A percentile compares a stretch with the other conserved stretches of the same genome.
Evolutionary conservation across 2,888 invertebrate species (phyloP).

Genomic region (Linyphia triangularis): DNA sequence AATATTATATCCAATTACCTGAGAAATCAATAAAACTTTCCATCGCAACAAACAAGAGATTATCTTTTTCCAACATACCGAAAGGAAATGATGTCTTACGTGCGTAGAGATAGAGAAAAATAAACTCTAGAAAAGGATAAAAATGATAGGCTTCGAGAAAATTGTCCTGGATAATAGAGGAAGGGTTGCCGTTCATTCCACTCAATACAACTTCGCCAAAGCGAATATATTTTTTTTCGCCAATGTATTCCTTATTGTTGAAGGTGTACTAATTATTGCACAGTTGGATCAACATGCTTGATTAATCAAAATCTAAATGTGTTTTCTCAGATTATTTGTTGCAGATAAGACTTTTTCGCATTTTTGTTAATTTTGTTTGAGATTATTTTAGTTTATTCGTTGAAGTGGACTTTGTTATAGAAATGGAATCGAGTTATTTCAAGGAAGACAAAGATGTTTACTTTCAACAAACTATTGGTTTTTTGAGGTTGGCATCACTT

Average conservation of each 20-base stretch:
- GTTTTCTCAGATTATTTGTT: background rate
- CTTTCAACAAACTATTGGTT: constrained; percentile 21
- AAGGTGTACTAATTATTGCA: background rate
- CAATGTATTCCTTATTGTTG: background rate
- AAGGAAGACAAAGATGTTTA: background rate
- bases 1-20: constrained; percentile 55
- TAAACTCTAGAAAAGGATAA: constrained; percentile 21
- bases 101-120: constrained; percentile 11
- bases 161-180: constrained; percentile 25
- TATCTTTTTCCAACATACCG: constrained; percentile 12
- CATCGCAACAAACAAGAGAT: constrained; percentile 33
- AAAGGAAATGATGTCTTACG: constrained; percentile 1
- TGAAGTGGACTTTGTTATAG: background rate
- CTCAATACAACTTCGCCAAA: constrained; percentile 23
- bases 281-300: background rate
- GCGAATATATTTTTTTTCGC: background rate
- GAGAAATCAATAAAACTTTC: constrained; percentile 50
- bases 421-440: background rate
- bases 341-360: background rate
- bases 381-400: background rate
- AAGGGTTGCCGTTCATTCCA: constrained; percentile 15
- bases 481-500: constrained; percentile 1
- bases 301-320: background rate
- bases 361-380: background rate
- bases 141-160: constrained; percentile 43